phyloP scores from a whole-genome alignment of 23 tunicate genomes.

The Diplosoma virens region DNA sequence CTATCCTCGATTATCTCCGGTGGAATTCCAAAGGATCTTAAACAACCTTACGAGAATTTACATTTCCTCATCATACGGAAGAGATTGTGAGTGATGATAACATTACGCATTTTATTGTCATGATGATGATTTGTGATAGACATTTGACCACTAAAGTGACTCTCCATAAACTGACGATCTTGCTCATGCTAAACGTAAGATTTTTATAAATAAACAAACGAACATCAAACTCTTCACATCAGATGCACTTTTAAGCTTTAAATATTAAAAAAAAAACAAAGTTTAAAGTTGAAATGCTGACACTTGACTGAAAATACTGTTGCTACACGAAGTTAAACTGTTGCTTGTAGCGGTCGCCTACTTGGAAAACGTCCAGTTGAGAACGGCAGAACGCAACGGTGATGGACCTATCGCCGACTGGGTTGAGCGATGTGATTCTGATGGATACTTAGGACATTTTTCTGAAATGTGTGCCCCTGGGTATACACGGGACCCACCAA shows the following conservation, averaged over 20 bases:
- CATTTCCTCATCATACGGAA: constrained; percentile 63
- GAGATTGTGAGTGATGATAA: neutral
- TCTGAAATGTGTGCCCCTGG: constrained; percentile 66
- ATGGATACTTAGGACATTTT: constrained; percentile 38
- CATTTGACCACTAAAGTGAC: neutral
- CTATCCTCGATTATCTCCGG: constrained; percentile 48
- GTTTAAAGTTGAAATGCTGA: too few relatives aligned
- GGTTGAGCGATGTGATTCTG: constrained; percentile 78
- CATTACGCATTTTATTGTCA: neutral
- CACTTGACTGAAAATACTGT: too few relatives aligned
- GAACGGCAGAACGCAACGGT: constrained; percentile 53
- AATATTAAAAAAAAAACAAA: too few relatives aligned
- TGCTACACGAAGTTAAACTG: neutral
- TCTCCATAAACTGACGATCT: too few relatives aligned
- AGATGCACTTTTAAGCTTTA: too few relatives aligned
- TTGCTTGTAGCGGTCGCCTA: constrained; percentile 32
- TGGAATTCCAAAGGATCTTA: constrained; percentile 80
- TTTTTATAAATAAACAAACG: too few relatives aligned
- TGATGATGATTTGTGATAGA: neutral
- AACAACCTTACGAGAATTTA: constrained; percentile 45
- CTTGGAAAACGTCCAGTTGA: constrained; percentile 63
- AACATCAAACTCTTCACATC: too few relatives aligned
- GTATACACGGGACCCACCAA: constrained; percentile 90
- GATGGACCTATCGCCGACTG: constrained; percentile 75
- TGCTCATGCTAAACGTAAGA: too few relatives aligned